These are phyloP conservation scores for Xiphias gladius DNA, from an alignment of 2,113 vertebrate genomes.

Conservation along the genomic window DNA sequence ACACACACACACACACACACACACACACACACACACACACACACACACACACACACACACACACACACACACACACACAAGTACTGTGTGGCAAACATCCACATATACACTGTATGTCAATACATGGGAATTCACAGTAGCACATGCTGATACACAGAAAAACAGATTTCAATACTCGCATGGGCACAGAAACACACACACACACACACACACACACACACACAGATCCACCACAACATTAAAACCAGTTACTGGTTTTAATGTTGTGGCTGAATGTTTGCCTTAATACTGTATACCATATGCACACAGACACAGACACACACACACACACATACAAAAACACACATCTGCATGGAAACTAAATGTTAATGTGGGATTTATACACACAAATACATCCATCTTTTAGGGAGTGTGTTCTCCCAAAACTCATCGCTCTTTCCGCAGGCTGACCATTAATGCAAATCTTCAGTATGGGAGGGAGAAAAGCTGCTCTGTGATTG, in stretches of 20 bases:
- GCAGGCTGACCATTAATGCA: neutral
- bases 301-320: neutral
- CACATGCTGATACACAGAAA: neutral
- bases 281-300: neutral
- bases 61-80: neutral
- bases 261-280: too few relatives aligned
- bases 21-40: neutral
- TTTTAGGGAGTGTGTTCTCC: neutral
- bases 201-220: neutral
- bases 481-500: conserved; percentile 13
- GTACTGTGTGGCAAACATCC: neutral
- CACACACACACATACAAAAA: neutral
- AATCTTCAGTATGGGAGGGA: neutral
- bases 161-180: neutral
- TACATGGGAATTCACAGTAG: conserved; percentile 27
- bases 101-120: neutral
- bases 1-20: neutral
- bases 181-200: too few relatives aligned
- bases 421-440: neutral
- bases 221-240: too few relatives aligned
- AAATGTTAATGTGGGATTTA: neutral
- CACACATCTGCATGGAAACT: neutral
- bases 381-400: neutral
- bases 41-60: neutral
- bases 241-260: too few relatives aligned